Evolutionary conservation across 92 coral and sea anemone genomes (phyloP).

Genomic region (Epizoanthus scotinus): DNA sequence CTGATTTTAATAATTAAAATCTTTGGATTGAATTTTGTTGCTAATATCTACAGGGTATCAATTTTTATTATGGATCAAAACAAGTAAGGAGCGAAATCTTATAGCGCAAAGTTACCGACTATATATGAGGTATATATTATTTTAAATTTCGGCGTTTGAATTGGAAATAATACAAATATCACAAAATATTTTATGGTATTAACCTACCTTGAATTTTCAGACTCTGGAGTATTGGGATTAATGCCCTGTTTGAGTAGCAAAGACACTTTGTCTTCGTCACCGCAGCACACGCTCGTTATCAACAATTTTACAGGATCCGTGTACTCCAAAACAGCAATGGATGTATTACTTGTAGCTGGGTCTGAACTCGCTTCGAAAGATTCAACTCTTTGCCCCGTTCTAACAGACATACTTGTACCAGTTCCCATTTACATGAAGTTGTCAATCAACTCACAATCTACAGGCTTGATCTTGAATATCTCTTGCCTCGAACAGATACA

Average conservation of each 20-base stretch:
- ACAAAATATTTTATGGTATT: not conserved
- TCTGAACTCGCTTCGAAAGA: not conserved
- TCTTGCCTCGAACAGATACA: slow-evolving; percentile 1
- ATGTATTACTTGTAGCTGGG: not conserved
- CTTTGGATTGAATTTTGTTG: not conserved
- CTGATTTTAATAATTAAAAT: not conserved
- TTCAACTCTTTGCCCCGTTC: slow-evolving; percentile 3
- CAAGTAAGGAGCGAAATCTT: too few relatives aligned
- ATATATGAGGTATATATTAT: not conserved
- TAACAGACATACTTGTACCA: slow-evolving; percentile 12
- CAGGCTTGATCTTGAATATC: not conserved
- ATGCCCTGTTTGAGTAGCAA: slow-evolving; percentile 52
- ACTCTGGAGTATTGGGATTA: slow-evolving; percentile 57
- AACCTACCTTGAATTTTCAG: slow-evolving; percentile 49
- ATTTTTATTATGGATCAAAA: not conserved
- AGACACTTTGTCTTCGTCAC: slow-evolving; percentile 34
- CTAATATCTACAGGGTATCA: not conserved
- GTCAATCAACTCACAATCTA: not conserved
- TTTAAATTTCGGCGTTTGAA: not conserved
- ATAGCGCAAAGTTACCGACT: too few relatives aligned
- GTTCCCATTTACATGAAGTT: slow-evolving; percentile 29
- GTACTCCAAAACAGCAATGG: slow-evolving; percentile 1
- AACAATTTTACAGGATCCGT: slow-evolving; percentile 43
- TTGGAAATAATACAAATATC: not conserved
- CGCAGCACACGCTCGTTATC: slow-evolving; percentile 54